Conservation (phyloP, 2,888 invertebrate species). For the Minunthozetes semirufus region DNA sequence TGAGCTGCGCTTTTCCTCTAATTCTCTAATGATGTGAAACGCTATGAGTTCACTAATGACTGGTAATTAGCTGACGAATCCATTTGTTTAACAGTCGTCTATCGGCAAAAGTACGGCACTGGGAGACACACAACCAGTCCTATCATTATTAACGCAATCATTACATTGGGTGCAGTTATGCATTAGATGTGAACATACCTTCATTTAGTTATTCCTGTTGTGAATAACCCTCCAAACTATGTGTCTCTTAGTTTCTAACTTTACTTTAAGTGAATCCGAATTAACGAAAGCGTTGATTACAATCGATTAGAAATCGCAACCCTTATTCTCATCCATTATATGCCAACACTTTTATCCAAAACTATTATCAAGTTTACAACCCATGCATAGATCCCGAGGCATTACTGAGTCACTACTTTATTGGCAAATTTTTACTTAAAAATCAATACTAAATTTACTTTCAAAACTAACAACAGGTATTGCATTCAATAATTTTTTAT, state of each 20-base stretch:
- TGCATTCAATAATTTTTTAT: too few relatives aligned
- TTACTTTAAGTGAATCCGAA: not conserved
- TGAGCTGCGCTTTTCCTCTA: constrained; percentile 1
- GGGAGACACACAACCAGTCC: not conserved
- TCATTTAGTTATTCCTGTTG: not conserved
- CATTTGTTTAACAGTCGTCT: constrained; percentile 24
- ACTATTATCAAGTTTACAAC: too few relatives aligned
- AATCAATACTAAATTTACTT: too few relatives aligned
- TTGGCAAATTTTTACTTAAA: too few relatives aligned
- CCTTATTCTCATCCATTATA: not conserved
- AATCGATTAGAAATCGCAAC: constrained; percentile 14
- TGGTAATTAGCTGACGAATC: constrained; percentile 15
- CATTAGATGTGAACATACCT: constrained; percentile 17
- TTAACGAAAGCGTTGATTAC: not conserved
- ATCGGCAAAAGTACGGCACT: not conserved
- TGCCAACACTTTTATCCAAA: not conserved
- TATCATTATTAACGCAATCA: constrained; percentile 13
- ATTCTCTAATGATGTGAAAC: constrained; percentile 4
- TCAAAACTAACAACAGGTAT: too few relatives aligned
- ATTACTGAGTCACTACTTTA: too few relatives aligned
- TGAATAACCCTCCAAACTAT: not conserved
- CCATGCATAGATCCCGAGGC: too few relatives aligned
- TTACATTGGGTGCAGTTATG: constrained; percentile 22
- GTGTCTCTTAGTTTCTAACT: not conserved
- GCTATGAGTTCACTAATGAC: constrained; percentile 19